Percentiles rank a stretch among this genome's conserved stretches.
phyloP scores from a whole-genome alignment of 2,797 vertebrate genomes.

The Prionace glauca region DNA sequence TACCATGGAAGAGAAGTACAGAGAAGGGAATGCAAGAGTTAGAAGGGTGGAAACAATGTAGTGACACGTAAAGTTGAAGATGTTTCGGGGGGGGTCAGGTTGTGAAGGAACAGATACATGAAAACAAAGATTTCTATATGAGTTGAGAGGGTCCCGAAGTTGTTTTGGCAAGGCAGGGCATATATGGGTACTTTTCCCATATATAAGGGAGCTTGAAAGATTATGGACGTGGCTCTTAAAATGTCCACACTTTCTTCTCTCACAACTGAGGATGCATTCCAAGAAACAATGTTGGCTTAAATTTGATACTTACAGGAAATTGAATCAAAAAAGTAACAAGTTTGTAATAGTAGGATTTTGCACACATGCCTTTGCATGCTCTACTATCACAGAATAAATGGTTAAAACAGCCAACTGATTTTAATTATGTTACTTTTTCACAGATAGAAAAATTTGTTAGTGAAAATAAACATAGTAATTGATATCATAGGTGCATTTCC shows the following conservation, averaged over 20 bases:
- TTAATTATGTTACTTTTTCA: neutral
- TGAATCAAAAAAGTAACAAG: neutral
- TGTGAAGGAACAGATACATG: neutral
- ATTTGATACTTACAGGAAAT: neutral
- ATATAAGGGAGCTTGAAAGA: neutral
- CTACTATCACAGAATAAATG: neutral
- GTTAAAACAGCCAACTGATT: neutral
- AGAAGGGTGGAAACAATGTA: neutral
- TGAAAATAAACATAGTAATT: neutral
- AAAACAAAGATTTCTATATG: neutral
- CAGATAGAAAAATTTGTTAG: neutral
- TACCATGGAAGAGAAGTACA: neutral
- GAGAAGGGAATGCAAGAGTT: neutral
- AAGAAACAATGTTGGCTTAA: neutral
- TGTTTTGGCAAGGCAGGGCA: neutral
- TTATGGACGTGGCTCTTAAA: neutral
- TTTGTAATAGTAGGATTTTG: neutral
- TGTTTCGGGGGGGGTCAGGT: neutral
- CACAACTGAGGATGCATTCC: too few relatives aligned
- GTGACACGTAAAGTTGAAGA: neutral
- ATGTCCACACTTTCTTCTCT: too few relatives aligned
- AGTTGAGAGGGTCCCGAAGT: neutral
- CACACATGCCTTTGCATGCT: neutral
- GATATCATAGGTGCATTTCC: neutral
- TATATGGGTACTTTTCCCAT: neutral